These are phyloP conservation scores for Dendropsophus ebraccatus DNA, from an alignment of 2,113 vertebrate genomes.

Conservation along the genomic window DNA sequence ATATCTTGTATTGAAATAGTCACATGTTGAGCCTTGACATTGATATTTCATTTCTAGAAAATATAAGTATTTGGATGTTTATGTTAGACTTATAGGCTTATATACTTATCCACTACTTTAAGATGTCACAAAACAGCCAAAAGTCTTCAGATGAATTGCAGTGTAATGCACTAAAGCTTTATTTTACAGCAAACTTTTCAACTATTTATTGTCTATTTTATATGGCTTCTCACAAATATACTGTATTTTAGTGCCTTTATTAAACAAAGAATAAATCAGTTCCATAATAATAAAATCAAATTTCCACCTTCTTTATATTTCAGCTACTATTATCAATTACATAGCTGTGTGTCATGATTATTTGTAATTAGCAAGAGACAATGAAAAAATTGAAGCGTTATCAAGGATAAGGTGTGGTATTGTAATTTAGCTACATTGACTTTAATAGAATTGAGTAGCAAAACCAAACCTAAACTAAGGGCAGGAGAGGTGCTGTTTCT, in stretches of 20 bases:
- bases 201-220: constrained; percentile 44
- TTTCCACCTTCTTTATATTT: background rate
- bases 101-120: background rate
- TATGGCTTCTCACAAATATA: constrained; percentile 38
- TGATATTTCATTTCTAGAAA: background rate
- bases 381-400: too few relatives aligned
- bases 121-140: constrained; percentile 10
- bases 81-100: background rate
- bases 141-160: constrained; percentile 20
- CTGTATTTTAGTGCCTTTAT: constrained; percentile 49
- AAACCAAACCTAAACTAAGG: too few relatives aligned
- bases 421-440: too few relatives aligned
- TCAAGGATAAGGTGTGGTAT: too few relatives aligned
- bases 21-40: background rate
- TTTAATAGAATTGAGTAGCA: too few relatives aligned
- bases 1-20: background rate
- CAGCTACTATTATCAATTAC: too few relatives aligned
- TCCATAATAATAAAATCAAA: background rate
- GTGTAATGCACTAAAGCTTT: constrained; percentile 35
- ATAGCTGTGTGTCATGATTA: too few relatives aligned
- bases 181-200: constrained; percentile 26
- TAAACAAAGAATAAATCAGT: constrained; percentile 38
- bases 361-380: too few relatives aligned
- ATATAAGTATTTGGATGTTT: background rate
- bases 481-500: too few relatives aligned